Conservation (phyloP, 1,140 invertebrate species). For the Drepana arcuata region DNA sequence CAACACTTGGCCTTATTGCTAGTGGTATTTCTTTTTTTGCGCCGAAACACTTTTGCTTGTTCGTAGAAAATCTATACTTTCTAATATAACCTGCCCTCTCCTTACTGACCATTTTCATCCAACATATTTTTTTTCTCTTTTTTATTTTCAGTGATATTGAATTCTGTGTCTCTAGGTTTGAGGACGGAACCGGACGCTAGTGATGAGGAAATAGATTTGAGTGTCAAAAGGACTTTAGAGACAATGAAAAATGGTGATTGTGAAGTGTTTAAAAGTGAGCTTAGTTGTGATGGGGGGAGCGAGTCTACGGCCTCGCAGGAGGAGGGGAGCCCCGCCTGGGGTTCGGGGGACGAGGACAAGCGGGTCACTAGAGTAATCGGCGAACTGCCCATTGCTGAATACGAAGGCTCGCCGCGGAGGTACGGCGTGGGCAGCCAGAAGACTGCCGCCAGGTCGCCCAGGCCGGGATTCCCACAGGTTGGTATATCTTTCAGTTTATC, state of each 20-base stretch:
- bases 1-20: no score
- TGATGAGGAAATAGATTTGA: constrained; percentile 67
- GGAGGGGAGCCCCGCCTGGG: constrained; percentile 43
- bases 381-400: constrained; percentile 90
- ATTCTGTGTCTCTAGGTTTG: constrained; percentile 70
- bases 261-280: constrained; percentile 59
- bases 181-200: constrained; percentile 66
- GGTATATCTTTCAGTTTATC: no score
- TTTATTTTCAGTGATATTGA: constrained; percentile 71
- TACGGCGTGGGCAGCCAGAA: constrained; percentile 78
- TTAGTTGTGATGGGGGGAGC: constrained; percentile 46
- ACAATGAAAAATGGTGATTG: constrained; percentile 65
- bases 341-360: constrained; percentile 68
- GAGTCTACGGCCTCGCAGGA: constrained; percentile 46
- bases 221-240: constrained; percentile 68
- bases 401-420: constrained; percentile 90
- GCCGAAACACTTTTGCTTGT: no score
- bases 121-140: constrained; percentile 42
- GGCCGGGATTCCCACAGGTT: constrained; percentile 72
- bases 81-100: no score
- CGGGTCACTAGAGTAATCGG: constrained; percentile 87
- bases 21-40: no score
- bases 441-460: constrained; percentile 41
- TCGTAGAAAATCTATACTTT: no score
- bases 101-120: constrained; percentile 28